phyloP scores from a whole-genome alignment of 2,797 vertebrate species.

The Gymnoscopelus braueri region DNA sequence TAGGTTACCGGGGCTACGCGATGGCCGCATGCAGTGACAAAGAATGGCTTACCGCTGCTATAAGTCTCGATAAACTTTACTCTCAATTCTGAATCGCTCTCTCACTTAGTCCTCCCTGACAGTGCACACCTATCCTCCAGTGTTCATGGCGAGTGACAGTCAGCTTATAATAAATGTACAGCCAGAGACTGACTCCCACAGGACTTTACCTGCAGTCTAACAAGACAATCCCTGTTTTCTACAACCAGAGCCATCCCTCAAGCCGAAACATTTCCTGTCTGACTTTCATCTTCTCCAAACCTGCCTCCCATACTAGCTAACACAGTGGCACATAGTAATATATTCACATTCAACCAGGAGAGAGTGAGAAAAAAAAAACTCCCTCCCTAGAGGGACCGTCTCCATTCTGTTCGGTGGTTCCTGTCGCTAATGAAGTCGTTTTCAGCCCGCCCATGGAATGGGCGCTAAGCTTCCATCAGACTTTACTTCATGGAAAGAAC shows the following conservation, averaged over 20 bases:
- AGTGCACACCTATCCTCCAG: too few species aligned
- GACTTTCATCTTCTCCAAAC: conserved; percentile 65
- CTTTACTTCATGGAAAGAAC: too few species aligned
- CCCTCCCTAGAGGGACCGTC: conserved; percentile 32
- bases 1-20: too few species aligned
- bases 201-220: conserved; percentile 55
- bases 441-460: not conserved
- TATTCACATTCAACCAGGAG: conserved; percentile 45
- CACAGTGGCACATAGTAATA: conserved; percentile 43
- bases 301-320: conserved; percentile 27
- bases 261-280: conserved; percentile 57
- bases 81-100: too few species aligned
- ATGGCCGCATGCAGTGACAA: too few species aligned
- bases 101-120: too few species aligned
- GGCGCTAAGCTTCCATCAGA: too few species aligned
- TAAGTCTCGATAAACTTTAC: too few species aligned
- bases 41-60: too few species aligned
- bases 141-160: conserved; percentile 56
- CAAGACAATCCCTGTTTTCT: conserved; percentile 56
- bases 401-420: conserved; percentile 24
- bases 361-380: not conserved
- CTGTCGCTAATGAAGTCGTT: conserved; percentile 16
- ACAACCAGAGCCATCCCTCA: conserved; percentile 42
- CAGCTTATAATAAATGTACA: conserved; percentile 42
- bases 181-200: conserved; percentile 51